Evolutionary conservation across 2,888 invertebrate species (phyloP), one percentile per base, ranked within the genome.

Genomic region (Tineola bisselliella): DNA sequence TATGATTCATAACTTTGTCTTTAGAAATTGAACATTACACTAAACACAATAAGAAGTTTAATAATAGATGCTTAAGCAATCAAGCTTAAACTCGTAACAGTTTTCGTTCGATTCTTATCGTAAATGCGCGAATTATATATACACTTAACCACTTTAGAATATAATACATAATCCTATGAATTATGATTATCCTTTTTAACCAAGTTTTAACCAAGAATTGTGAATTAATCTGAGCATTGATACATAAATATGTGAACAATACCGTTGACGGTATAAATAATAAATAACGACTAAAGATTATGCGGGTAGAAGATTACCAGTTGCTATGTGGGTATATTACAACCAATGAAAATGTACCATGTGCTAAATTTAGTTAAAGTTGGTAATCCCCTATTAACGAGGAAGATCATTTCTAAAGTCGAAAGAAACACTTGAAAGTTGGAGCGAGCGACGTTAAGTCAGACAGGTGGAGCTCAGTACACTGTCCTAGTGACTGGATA

Each of bases 361-460:
- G n/a, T n/a, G n/a, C n/a, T 25, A 25, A 25, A 25, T 6, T 25
- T 25, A 25, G 25, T 25, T 25, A 25, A 25, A 25, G 25, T 25
- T 25, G 25, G 25, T 25, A 25, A 25, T n/a, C n/a, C n/a, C n/a
- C 6, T 38, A 38, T n/a, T 38, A 38, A 38, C 38, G 38, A 38
- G 38, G 38, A 38, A 4, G 6, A 3, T 38, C 5, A 38, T 25
- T 2, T 38, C 10, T 38, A 38, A n/a, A 38, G 38, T 38, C 48
- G 15, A 17, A 48, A 48, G 48, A 17, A 48, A 17, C 17, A 48
- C 48, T 48, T 48, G 48, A 58, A 58, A 58, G 58, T 58, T 58
- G 15, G 61, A 54, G 61, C 17, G 61, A 54, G 61, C 17, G 61
- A 61, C 54, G 61, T 54, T 60, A 61, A 61, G 33, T 52, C 56